phyloP scores from a whole-genome alignment of 2,113 vertebrate genomes.

The Chaetodon auriga region DNA sequence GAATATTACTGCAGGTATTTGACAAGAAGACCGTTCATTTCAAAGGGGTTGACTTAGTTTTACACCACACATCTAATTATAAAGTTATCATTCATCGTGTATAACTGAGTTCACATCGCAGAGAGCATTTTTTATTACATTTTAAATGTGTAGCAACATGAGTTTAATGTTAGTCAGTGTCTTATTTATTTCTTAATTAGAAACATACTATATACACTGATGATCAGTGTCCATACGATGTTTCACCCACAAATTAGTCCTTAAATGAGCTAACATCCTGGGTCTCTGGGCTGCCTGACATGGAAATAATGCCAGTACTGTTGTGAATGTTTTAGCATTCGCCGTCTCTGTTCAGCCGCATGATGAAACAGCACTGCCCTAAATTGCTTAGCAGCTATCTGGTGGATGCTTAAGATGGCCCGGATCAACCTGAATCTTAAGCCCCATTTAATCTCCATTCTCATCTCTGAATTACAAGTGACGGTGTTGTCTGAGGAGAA shows the following conservation, averaged over 20 bases:
- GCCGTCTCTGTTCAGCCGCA: constrained; percentile 58
- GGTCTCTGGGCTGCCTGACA: constrained; percentile 28
- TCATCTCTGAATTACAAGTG: constrained; percentile 48
- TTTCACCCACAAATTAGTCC: constrained; percentile 20
- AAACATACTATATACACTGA: constrained; percentile 17
- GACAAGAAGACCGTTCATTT: constrained; percentile 16
- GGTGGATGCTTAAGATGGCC: constrained; percentile 63
- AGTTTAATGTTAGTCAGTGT: constrained; percentile 8
- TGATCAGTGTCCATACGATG: constrained; percentile 6
- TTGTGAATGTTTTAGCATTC: constrained; percentile 73
- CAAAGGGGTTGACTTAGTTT: constrained; percentile 13
- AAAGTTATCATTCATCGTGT: neutral
- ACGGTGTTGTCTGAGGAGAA: constrained; percentile 45
- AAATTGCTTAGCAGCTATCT: constrained; percentile 69
- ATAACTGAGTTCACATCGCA: constrained; percentile 4
- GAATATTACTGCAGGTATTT: constrained; percentile 8
- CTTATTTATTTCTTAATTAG: constrained; percentile 22
- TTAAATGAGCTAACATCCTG: constrained; percentile 31
- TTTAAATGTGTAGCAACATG: constrained; percentile 12
- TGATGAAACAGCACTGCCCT: constrained; percentile 74
- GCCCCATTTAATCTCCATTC: constrained; percentile 65
- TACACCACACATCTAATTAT: constrained; percentile 9
- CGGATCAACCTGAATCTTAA: constrained; percentile 59
- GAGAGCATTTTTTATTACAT: neutral
- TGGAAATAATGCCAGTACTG: constrained; percentile 60